Evolutionary conservation across 2,797 vertebrate genomes (phyloP).

Genomic region (Dicrostonyx torquatus): DNA sequence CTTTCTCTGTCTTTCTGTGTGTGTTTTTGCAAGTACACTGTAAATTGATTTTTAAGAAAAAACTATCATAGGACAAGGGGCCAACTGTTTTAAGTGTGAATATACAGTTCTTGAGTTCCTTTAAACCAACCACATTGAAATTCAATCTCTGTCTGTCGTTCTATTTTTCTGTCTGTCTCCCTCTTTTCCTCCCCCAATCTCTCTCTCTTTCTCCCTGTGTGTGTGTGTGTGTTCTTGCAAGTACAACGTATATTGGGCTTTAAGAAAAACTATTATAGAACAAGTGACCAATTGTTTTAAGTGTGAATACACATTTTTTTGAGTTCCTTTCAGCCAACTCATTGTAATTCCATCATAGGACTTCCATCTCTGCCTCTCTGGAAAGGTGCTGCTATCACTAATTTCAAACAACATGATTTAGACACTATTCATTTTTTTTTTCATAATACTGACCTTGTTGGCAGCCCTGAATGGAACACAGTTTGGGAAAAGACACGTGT

Average conservation of each 20-base stretch:
- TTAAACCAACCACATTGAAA: slow-evolving; percentile 34
- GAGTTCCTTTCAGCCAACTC: slow-evolving; percentile 11
- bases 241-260: slow-evolving; percentile 42
- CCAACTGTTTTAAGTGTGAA: slow-evolving; percentile 47
- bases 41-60: slow-evolving; percentile 57
- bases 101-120: background rate
- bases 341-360: slow-evolving; percentile 37
- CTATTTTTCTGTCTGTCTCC: background rate
- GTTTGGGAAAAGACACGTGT: background rate
- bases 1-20: background rate
- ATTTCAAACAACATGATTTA: slow-evolving; percentile 15
- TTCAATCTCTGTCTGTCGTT: background rate
- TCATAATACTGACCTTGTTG: background rate
- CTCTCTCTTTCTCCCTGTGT: background rate
- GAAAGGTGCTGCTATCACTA: slow-evolving; percentile 1
- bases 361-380: slow-evolving; percentile 29
- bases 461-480: background rate
- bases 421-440: slow-evolving; percentile 32
- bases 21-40: background rate
- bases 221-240: background rate
- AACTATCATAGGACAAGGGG: slow-evolving; percentile 3
- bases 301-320: slow-evolving; percentile 36
- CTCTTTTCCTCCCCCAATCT: background rate
- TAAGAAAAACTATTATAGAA: slow-evolving; percentile 38
- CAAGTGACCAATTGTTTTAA: slow-evolving; percentile 40